These are phyloP conservation scores for Morinoia aosen DNA, from an alignment of 2,888 invertebrate species.

Conservation along the genomic window DNA sequence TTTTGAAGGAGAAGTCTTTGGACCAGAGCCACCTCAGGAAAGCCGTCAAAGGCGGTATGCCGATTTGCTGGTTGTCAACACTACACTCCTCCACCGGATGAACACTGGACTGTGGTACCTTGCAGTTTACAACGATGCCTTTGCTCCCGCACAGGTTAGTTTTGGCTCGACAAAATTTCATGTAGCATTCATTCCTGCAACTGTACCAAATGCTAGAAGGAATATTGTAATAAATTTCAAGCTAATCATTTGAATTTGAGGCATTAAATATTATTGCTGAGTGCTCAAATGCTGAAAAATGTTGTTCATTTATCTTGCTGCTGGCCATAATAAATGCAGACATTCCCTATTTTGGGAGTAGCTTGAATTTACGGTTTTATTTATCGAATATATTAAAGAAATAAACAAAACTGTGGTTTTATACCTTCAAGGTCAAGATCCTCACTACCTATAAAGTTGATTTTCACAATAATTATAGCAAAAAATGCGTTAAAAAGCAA, in stretches of 20 bases:
- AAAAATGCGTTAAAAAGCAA: background rate
- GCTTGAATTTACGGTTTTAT: background rate
- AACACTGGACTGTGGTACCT: constrained; percentile 69
- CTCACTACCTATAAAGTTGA: background rate
- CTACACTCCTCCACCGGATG: constrained; percentile 67
- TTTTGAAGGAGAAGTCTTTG: constrained; percentile 30
- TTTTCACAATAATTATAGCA: background rate
- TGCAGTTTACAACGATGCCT: constrained; percentile 69
- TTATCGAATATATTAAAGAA: background rate
- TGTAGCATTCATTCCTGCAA: too few species aligned
- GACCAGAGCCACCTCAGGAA: background rate
- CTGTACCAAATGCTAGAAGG: too few species aligned
- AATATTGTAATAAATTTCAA: too few species aligned
- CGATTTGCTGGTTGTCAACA: constrained; percentile 58
- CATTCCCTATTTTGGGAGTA: background rate
- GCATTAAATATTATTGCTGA: background rate
- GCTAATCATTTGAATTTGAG: background rate
- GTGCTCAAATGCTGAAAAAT: background rate
- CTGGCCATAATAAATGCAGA: background rate
- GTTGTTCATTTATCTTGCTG: background rate
- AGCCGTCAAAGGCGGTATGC: constrained; percentile 49
- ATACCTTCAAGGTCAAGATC: background rate
- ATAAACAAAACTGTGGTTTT: background rate
- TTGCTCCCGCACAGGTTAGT: constrained; percentile 60
- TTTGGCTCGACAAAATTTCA: background rate